Conservation (phyloP, 1,140 invertebrate species). For the Drosophila orosa region DNA sequence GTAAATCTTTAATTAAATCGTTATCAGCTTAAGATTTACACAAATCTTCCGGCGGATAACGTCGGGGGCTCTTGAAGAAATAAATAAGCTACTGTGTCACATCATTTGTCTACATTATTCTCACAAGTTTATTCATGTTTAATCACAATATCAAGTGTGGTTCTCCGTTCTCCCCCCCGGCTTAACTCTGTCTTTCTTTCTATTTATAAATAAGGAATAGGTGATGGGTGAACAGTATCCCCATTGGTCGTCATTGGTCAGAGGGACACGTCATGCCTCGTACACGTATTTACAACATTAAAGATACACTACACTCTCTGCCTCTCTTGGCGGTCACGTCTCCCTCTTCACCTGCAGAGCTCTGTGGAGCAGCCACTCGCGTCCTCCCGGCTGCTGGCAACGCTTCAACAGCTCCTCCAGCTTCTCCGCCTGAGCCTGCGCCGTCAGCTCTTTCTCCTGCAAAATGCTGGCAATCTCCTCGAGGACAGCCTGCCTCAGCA, state of each 20-base stretch:
- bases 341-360: conserved; percentile 34
- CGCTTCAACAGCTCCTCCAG: conserved; percentile 47
- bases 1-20: conserved; percentile 10
- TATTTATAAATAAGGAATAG: conserved; percentile 5
- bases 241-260: conserved; percentile 8
- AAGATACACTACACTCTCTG: too few relatives aligned
- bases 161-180: neutral
- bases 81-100: too few relatives aligned
- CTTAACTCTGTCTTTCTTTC: conserved; percentile 1
- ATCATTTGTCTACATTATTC: conserved; percentile 7
- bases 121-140: conserved; percentile 5
- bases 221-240: neutral
- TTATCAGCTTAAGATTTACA: conserved; percentile 16
- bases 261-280: neutral
- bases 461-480: conserved; percentile 52
- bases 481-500: conserved; percentile 53
- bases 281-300: conserved; percentile 25
- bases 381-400: conserved; percentile 55
- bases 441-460: conserved; percentile 8
- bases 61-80: neutral
- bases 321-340: conserved; percentile 21
- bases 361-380: conserved; percentile 55
- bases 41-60: neutral
- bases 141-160: conserved; percentile 10
- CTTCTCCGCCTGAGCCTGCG: conserved; percentile 2